phyloP scores from a whole-genome alignment of 2,888 invertebrate genomes.

The Timema podura region DNA sequence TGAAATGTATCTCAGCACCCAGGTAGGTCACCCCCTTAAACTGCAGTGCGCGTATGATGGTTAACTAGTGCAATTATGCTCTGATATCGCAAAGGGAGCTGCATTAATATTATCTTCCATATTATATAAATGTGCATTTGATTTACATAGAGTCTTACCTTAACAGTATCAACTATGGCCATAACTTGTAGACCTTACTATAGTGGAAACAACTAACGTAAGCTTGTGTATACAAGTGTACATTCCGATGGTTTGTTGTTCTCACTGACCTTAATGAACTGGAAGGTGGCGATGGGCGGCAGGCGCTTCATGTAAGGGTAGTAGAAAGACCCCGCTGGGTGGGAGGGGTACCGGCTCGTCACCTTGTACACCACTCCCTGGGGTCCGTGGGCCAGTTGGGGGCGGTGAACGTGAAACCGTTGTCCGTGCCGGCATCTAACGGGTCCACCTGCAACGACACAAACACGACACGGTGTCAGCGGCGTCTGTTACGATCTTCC shows the following conservation, averaged over 20 bases:
- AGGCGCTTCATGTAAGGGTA: conserved; percentile 45
- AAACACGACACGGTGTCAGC: background rate
- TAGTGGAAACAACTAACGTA: background rate
- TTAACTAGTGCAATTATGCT: no score
- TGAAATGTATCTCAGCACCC: no score
- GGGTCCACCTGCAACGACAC: conserved; percentile 41
- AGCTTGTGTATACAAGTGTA: background rate
- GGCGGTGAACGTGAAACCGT: conserved; percentile 49
- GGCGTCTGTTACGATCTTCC: no score
- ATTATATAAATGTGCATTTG: no score
- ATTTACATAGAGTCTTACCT: no score
- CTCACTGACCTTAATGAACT: conserved; percentile 41
- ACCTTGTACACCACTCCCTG: conserved; percentile 44
- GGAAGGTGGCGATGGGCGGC: conserved; percentile 45
- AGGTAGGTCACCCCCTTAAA: no score
- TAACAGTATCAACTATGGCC: no score
- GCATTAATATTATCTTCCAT: no score
- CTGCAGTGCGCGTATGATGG: no score
- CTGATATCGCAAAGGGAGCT: no score
- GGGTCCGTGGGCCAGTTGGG: conserved; percentile 47
- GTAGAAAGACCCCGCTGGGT: conserved; percentile 49
- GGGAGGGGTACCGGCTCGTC: conserved; percentile 43
- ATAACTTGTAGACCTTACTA: no score
- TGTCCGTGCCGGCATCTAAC: conserved; percentile 49
- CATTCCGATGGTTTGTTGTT: no score